Evolutionary conservation across 2,113 vertebrate species (phyloP).

Genomic region (Scalopus aquaticus): DNA sequence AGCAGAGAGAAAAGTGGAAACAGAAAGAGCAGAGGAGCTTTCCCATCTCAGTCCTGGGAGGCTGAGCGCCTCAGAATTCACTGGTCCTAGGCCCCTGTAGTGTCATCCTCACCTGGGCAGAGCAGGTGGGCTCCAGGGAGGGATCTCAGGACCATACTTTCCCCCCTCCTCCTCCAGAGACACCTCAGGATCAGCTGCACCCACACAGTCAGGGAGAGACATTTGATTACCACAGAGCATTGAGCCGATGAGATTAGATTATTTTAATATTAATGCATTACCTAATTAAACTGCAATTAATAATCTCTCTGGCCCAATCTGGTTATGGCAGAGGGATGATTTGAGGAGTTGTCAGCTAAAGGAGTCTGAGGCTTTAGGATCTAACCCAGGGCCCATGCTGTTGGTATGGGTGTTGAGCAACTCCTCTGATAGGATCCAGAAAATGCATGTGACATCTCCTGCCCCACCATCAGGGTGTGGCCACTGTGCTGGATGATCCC

Average conservation of each 20-base stretch:
- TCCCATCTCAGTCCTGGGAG: not conserved
- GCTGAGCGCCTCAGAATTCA: rapidly evolving
- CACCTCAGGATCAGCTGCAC: constrained; percentile 54
- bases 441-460: not conserved
- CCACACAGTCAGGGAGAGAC: constrained; percentile 67
- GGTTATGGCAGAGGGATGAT: not conserved
- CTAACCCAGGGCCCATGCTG: rapidly evolving
- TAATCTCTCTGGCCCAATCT: constrained; percentile 51
- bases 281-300: constrained; percentile 80
- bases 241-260: constrained; percentile 76
- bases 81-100: not conserved
- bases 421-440: not conserved
- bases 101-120: not conserved
- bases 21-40: rapidly evolving
- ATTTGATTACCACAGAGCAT: constrained; percentile 66
- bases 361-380: not conserved
- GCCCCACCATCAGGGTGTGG: no score
- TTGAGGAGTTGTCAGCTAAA: not conserved
- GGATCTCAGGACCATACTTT: no score
- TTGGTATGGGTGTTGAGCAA: no score
- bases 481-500: no score
- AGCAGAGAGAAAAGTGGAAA: not conserved
- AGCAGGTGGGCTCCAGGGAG: not conserved
- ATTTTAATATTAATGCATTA: constrained; percentile 83
- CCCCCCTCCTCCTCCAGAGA: constrained; percentile 41